These are phyloP conservation scores for Sciurus carolinensis DNA, from an alignment of 2,797 vertebrate species.

Conservation along the genomic window DNA sequence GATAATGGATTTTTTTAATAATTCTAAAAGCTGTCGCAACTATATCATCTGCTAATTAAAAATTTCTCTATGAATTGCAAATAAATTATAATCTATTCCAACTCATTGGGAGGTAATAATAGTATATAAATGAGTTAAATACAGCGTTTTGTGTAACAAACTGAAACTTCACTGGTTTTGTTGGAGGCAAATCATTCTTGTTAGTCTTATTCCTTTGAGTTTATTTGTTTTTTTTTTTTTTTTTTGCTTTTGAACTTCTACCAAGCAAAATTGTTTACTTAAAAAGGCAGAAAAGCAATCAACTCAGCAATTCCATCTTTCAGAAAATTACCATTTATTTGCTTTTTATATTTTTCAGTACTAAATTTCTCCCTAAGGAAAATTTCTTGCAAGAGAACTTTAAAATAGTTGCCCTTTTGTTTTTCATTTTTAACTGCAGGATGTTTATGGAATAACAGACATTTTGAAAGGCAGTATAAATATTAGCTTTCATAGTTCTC, in stretches of 20 bases:
- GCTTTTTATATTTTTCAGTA: background rate
- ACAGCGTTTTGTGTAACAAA: background rate
- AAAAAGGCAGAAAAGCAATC: background rate
- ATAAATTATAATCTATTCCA: background rate
- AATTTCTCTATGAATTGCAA: background rate
- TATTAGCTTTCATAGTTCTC: background rate
- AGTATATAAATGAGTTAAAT: background rate
- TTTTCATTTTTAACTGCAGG: background rate
- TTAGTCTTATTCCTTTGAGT: background rate
- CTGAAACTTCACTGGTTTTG: background rate
- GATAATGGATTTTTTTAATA: background rate
- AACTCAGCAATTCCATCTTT: background rate
- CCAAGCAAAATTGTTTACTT: background rate
- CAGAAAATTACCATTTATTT: background rate
- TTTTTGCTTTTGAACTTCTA: background rate
- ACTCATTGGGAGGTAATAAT: background rate
- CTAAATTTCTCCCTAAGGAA: conserved; percentile 44
- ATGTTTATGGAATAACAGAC: background rate
- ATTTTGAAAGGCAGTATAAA: background rate
- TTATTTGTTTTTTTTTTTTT: background rate
- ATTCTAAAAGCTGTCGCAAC: background rate
- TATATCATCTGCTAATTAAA: background rate
- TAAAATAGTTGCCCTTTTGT: background rate
- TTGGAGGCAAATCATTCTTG: background rate
- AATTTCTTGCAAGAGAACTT: background rate